Percentiles rank a stretch among this genome's conserved stretches.
Evolutionary conservation across 1,140 invertebrate genomes (phyloP).

Genomic region (Battus philenor): DNA sequence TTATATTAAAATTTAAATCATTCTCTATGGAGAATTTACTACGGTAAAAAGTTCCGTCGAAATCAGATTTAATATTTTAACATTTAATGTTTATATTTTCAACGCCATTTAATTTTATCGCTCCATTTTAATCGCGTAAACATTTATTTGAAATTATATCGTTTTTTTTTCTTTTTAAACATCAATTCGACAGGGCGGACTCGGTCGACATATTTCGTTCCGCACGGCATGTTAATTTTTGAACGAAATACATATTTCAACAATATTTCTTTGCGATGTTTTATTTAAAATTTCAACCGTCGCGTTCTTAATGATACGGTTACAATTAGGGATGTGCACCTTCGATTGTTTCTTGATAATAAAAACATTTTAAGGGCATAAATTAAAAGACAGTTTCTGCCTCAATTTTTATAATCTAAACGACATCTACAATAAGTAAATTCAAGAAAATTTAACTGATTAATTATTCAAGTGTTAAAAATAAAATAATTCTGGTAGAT

Average conservation of each 20-base stretch:
- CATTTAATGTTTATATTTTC: not conserved
- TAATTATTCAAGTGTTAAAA: too few relatives aligned
- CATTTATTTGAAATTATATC: conserved; percentile 8
- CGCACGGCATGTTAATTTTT: conserved; percentile 5
- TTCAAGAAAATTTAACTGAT: too few relatives aligned
- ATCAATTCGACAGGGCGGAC: conserved; percentile 13
- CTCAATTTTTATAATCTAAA: too few relatives aligned
- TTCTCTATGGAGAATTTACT: too few relatives aligned
- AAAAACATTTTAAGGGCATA: too few relatives aligned
- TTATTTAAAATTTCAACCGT: conserved; percentile 10
- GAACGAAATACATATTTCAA: conserved; percentile 8
- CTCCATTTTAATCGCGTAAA: conserved; percentile 12
- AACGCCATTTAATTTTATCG: conserved; percentile 14
- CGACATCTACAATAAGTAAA: too few relatives aligned
- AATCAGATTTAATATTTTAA: too few relatives aligned
- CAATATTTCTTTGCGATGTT: conserved; percentile 5
- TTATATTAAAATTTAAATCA: too few relatives aligned
- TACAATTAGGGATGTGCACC: conserved; percentile 6
- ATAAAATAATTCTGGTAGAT: too few relatives aligned
- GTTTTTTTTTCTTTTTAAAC: conserved; percentile 12
- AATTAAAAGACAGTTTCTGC: too few relatives aligned
- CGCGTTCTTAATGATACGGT: conserved; percentile 6
- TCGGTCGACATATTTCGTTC: conserved; percentile 9
- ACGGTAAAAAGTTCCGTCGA: too few relatives aligned
- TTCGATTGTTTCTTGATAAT: too few relatives aligned